Base-by-base conservation (phyloP, 2,888 invertebrate species). In the Cerastis leucographa region DNA sequence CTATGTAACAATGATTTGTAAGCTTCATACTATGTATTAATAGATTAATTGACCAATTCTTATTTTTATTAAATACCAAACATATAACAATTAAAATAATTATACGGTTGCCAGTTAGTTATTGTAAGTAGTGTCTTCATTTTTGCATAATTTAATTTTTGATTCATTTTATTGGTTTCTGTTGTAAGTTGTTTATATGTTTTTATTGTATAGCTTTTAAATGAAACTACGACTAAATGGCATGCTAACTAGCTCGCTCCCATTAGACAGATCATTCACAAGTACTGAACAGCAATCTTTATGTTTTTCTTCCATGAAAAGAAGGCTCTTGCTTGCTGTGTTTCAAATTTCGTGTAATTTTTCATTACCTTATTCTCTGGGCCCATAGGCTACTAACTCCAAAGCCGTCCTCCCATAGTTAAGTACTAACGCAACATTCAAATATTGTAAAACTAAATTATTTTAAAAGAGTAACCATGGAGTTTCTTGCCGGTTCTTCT, bases 61-160 rank as follows among this genome's bases (percentile, higher is more conserved):
- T 67, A 49, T 19, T 76, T 49, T 54, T n/a, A 61, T 77, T 61
- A 61, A 64, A 79, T 49, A 79, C n/a, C 56, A 65, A 44, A 49
- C 14, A 22, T 25, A 29, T 29, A 77, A 19, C 40, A 6, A 65
- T 29, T 65, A 76, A 46, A 40, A 22, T 35, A 46, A 77, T 77
- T 76, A 66, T 49, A n/a, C 29, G 46, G 77, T 59, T 19, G 29
- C 56, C 7, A 56, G 46, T 42, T 65, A 76, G 22, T 70, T 56
- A 51, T 65, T 29, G n/a, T 56, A 19, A 35, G 64, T 64, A 56
- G 22, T 44, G 17, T 46, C 25, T 76, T 75, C 11, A 40, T 44
- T 17, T 51, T 75, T 56, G 14, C 51, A 56, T 56, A 64, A 64
- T 42, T 64, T 0, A 64, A 44, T 42, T 4, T 42, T 64, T 64